phyloP scores from a whole-genome alignment of 1,140 invertebrate genomes.

The Drosophila nikananu region DNA sequence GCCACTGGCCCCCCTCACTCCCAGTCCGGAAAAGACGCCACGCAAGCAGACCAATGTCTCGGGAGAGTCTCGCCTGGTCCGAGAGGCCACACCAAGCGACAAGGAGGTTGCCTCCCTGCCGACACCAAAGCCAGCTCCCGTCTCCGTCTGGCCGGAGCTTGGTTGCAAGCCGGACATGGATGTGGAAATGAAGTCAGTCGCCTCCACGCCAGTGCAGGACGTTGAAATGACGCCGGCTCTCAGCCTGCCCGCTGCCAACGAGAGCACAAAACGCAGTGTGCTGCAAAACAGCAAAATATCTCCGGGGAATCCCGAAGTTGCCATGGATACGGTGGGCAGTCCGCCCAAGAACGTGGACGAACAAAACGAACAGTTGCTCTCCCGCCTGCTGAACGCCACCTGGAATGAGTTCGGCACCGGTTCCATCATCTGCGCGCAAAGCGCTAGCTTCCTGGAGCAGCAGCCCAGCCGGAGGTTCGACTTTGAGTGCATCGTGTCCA shows the following conservation, averaged over 20 bases:
- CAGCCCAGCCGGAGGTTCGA: conserved; percentile 76
- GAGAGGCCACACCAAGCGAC: conserved; percentile 32
- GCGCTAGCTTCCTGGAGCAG: conserved; percentile 85
- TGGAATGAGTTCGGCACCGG: conserved; percentile 87
- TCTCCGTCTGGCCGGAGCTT: conserved; percentile 40
- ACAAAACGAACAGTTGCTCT: conserved; percentile 87
- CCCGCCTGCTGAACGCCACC: conserved; percentile 87
- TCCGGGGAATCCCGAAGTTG: background rate
- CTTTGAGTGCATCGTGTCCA: conserved; percentile 86
- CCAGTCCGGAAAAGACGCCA: conserved; percentile 38
- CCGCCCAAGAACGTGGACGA: conserved; percentile 84
- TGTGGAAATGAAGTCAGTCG: conserved; percentile 79
- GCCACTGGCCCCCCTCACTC: conserved; percentile 5
- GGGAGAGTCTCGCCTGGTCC: conserved; percentile 67
- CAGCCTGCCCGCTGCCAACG: conserved; percentile 65
- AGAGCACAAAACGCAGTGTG: conserved; percentile 79
- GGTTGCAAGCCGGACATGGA: conserved; percentile 65
- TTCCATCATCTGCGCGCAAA: conserved; percentile 87
- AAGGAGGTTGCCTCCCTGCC: conserved; percentile 20
- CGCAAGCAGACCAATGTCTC: conserved; percentile 48
- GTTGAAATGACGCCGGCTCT: conserved; percentile 53
- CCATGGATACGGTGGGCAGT: background rate
- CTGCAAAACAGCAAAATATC: conserved; percentile 6
- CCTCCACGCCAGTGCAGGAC: conserved; percentile 62
- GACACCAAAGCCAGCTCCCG: background rate